A percentile compares a stretch with the other conserved stretches of the same genome.
phyloP scores from a whole-genome alignment of 2,888 invertebrate species.

The Labia minor region DNA sequence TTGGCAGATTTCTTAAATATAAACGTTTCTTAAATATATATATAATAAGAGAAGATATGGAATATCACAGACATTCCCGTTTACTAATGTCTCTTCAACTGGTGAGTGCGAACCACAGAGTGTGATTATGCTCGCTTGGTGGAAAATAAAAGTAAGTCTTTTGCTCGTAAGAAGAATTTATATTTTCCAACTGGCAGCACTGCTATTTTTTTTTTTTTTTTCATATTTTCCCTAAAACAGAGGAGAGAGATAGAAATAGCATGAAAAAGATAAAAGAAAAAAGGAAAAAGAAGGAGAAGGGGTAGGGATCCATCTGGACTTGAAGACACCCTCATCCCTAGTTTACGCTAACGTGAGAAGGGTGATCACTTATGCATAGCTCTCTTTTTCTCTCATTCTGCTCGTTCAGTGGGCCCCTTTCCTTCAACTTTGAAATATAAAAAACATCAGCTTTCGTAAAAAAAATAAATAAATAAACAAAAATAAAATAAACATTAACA shows the following conservation, averaged over 20 bases:
- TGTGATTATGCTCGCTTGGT: constrained; percentile 1
- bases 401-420: neutral
- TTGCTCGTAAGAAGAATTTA: constrained; percentile 7
- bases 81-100: constrained; percentile 7
- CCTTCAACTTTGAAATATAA: neutral
- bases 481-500: neutral
- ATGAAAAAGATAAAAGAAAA: neutral
- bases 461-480: neutral
- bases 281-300: neutral
- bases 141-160: constrained; percentile 6
- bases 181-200: constrained; percentile 6
- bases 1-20: neutral
- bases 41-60: neutral
- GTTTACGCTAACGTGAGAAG: neutral
- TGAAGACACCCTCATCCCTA: neutral
- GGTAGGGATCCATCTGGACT: neutral
- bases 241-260: neutral
- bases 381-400: too few species aligned
- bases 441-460: neutral
- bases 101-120: neutral
- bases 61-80: neutral
- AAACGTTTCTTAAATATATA: neutral
- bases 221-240: too few species aligned
- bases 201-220: neutral
- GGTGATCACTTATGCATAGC: constrained; percentile 7